Evolutionary conservation across 2,888 invertebrate species (phyloP).

Genomic region (Gisinianus flammeolus): DNA sequence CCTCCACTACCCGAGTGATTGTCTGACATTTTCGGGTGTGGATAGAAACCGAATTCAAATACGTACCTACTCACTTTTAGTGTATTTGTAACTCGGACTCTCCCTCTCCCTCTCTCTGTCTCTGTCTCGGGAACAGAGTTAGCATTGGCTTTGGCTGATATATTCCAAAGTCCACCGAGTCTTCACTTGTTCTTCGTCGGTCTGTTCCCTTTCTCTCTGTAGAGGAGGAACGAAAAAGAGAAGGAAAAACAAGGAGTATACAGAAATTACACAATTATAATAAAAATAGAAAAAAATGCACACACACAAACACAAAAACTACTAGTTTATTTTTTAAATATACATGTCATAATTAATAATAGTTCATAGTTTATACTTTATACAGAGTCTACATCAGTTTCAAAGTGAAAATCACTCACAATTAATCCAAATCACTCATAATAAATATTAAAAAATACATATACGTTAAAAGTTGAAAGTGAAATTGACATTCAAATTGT

Average conservation of each 20-base stretch:
- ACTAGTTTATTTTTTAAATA: too few species aligned
- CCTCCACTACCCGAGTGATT: slow-evolving; percentile 24
- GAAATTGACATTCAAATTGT: too few species aligned
- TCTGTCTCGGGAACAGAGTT: neutral
- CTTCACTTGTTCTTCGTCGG: neutral
- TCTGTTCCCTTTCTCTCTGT: neutral
- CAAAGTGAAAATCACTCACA: too few species aligned
- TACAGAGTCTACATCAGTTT: neutral
- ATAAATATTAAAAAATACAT: too few species aligned
- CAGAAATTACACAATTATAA: neutral
- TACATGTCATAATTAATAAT: too few species aligned
- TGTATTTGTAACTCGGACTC: too few species aligned
- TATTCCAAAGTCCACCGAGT: slow-evolving; percentile 6
- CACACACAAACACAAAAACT: too few species aligned
- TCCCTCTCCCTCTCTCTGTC: slow-evolving; percentile 2
- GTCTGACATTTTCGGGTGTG: slow-evolving; percentile 60
- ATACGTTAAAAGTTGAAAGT: too few species aligned
- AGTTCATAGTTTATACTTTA: too few species aligned
- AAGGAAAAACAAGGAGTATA: neutral
- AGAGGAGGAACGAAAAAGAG: neutral
- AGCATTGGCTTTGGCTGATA: neutral
- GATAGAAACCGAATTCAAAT: slow-evolving; percentile 42
- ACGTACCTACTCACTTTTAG: slow-evolving; percentile 21
- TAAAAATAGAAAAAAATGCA: too few species aligned
- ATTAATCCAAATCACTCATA: too few species aligned